phyloP scores from a whole-genome alignment of 2,888 invertebrate genomes.

The Drosophila eohydei region DNA sequence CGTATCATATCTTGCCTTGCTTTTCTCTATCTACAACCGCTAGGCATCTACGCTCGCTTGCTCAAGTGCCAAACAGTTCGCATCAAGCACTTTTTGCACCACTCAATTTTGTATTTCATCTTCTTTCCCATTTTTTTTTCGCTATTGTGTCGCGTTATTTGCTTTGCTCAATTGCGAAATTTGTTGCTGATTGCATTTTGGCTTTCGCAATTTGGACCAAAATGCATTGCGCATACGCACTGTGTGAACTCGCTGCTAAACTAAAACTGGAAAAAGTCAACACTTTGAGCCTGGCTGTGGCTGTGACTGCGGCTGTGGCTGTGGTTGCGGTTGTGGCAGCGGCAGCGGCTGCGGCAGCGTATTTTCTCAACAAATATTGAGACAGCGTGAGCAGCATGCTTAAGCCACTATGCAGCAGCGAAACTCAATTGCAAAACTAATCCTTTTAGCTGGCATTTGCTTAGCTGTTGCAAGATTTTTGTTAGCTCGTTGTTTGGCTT shows the following conservation, averaged over 20 bases:
- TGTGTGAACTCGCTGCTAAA: conserved; percentile 43
- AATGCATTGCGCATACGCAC: conserved; percentile 65
- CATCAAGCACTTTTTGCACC: conserved; percentile 54
- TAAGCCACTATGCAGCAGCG: conserved; percentile 22
- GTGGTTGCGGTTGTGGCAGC: conserved; percentile 6
- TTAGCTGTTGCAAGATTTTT: conserved; percentile 29
- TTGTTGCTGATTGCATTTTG: conserved; percentile 52
- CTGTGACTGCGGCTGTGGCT: conserved; percentile 6
- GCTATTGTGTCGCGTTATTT: conserved; percentile 32
- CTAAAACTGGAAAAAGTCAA: conserved; percentile 48
- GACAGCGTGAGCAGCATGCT: conserved; percentile 31
- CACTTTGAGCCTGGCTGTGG: conserved; percentile 23
- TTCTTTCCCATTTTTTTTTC: background rate
- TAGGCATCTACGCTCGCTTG: background rate
- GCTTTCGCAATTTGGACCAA: conserved; percentile 47
- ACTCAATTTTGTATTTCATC: conserved; percentile 23
- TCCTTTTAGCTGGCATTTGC: conserved; percentile 61
- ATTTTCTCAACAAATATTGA: conserved; percentile 71
- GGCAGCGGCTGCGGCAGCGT: conserved; percentile 20
- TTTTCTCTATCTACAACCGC: background rate
- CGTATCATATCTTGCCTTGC: background rate
- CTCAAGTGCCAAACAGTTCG: conserved; percentile 55
- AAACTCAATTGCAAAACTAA: conserved; percentile 56
- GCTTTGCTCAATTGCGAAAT: conserved; percentile 30
- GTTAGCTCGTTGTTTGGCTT: conserved; percentile 21